Evolutionary conservation across 2,113 vertebrate species (phyloP).

Genomic region (Entomyzon cyanotis): DNA sequence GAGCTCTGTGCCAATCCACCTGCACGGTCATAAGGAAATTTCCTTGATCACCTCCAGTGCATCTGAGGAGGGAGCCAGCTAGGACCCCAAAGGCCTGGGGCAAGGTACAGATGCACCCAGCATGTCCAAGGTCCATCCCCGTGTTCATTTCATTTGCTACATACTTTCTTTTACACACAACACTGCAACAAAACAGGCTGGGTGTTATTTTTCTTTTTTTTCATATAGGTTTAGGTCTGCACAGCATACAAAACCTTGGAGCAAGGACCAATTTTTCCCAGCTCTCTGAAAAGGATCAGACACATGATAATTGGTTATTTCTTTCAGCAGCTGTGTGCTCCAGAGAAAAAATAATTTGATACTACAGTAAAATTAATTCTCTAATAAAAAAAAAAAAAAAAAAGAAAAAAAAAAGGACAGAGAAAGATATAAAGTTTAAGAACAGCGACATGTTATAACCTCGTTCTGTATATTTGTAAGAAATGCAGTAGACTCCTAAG

Average conservation of each 20-base stretch:
- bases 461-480: not conserved
- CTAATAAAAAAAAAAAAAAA: not conserved
- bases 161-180: not conserved
- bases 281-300: not conserved
- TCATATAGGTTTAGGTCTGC: not conserved
- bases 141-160: not conserved
- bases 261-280: not conserved
- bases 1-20: not conserved
- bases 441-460: not conserved
- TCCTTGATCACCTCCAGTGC: not conserved
- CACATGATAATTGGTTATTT: not conserved
- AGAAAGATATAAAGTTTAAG: not conserved
- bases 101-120: not conserved
- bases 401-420: accelerated
- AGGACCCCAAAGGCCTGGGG: not conserved
- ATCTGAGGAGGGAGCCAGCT: not conserved
- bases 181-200: not conserved
- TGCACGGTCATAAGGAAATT: not conserved
- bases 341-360: not conserved
- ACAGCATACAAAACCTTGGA: not conserved
- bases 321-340: not conserved
- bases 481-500: not conserved
- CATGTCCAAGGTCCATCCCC: accelerated
- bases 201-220: not conserved
- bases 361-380: not conserved